Percentiles rank a stretch among this genome's conserved stretches.
Evolutionary conservation across 2,113 vertebrate species (phyloP).

Genomic region (Dipodomys stephensi): DNA sequence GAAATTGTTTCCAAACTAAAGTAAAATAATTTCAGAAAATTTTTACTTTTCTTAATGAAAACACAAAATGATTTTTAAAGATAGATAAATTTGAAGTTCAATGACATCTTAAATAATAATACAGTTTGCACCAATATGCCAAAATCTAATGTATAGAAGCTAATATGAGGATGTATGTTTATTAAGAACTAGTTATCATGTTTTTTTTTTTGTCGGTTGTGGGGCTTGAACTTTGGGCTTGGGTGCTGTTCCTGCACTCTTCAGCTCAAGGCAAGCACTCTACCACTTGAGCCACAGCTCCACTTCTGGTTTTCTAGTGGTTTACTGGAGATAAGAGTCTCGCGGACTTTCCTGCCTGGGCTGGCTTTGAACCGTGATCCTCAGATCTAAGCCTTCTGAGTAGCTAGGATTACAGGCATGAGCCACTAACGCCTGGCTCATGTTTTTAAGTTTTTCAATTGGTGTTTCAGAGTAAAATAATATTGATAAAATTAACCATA

Average conservation of each 20-base stretch:
- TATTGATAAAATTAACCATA: not conserved
- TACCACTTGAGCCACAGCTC: no score
- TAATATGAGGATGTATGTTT: not conserved
- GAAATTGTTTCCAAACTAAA: constrained; percentile 5
- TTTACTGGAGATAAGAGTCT: no score
- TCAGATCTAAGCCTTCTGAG: no score
- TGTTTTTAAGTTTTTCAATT: not conserved
- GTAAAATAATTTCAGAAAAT: not conserved
- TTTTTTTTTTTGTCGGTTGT: not conserved
- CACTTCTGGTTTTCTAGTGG: no score
- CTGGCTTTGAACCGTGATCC: no score
- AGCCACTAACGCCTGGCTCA: no score
- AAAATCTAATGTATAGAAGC: not conserved
- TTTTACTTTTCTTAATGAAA: not conserved
- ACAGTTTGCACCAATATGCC: not conserved
- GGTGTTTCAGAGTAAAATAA: not conserved
- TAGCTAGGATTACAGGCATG: no score
- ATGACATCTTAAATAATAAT: not conserved
- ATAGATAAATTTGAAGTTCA: not conserved
- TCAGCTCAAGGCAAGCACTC: no score
- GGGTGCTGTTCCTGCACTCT: no score
- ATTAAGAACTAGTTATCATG: not conserved
- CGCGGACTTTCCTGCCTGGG: no score
- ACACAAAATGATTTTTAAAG: not conserved
- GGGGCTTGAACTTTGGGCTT: no score